Evolutionary conservation across 2,888 invertebrate species (phyloP).

Genomic region (Trissolcus brochymenae): DNA sequence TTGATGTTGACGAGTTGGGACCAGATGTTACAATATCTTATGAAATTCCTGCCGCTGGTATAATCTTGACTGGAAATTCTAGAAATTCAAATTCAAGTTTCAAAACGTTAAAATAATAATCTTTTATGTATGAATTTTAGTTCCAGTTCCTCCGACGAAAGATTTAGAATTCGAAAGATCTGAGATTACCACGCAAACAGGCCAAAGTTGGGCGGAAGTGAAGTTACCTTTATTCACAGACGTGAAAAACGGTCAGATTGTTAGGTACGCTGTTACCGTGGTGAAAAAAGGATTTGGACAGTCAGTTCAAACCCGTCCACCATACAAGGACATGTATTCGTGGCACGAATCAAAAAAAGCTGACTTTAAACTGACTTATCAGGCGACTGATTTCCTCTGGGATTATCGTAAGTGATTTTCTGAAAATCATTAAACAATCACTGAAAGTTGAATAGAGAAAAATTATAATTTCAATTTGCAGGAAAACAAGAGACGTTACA

Average conservation of each 20-base stretch:
- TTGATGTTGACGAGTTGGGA: too few relatives aligned
- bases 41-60: background rate
- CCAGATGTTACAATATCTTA: too few relatives aligned
- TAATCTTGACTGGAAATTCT: background rate
- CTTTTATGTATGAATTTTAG: constrained; percentile 53
- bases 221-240: constrained; percentile 69
- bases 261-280: constrained; percentile 70
- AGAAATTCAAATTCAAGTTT: background rate
- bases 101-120: background rate
- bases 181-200: constrained; percentile 10
- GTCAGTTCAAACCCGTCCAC: background rate
- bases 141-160: constrained; percentile 65
- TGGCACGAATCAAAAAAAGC: constrained; percentile 69
- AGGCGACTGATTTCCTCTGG: constrained; percentile 66
- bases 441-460: background rate
- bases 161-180: background rate
- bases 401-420: constrained; percentile 57
- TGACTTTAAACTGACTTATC: constrained; percentile 68
- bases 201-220: constrained; percentile 66
- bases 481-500: background rate
- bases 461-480: background rate
- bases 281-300: constrained; percentile 61
- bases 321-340: constrained; percentile 47
- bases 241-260: constrained; percentile 65
- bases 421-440: background rate